Evolutionary conservation across 2,113 vertebrate genomes (phyloP), one percentile per base, ranked within the genome.

Genomic region (Alligator mississippiensis): DNA sequence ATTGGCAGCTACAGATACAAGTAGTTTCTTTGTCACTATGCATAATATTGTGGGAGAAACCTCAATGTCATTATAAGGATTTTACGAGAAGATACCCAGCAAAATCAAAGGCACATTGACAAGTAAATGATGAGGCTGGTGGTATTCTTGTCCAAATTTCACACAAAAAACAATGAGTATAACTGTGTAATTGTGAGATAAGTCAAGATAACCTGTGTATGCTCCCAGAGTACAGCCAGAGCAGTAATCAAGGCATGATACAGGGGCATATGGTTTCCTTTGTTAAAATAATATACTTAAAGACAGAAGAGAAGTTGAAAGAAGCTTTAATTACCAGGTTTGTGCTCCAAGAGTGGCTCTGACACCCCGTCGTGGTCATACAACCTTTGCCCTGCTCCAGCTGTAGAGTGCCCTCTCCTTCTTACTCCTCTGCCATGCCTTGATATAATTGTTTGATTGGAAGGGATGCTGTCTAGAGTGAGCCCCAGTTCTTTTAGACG

Each of bases 221-320:
- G 82, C 15, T 80, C 57, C 83, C 85, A 62, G 70, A 87, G 79
- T 55, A 58, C 66, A 94, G 94, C 82, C 87, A 90, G 78, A 75
- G 81, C n/a, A 77, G 72, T 72, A 86, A 88, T 74, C 79, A 85
- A 93, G 57, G 88, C 80, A 0, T 0, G 85, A 85, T 18, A 90
- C 38, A 88, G 22, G 27, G n/a, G 21, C 77, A 90, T 54, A 27
- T 3, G 84, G 61, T 85, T 93, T 85, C 77, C 55, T 87, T 96
- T 91, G 94, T 96, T 72, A 91, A 93, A 96, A 63, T 66, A 82
- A 90, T 90, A 93, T 78, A 82, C 18, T 87, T 70, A 63, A 91
- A 82, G 63, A 84, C 91, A 77, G 25, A 27, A 91, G 59, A 81
- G 55, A 89, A 85, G 25, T 30, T 15, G 27, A 89, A 91, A 93